phyloP scores from a whole-genome alignment of 2,888 invertebrate genomes.

The Leucophenga maculata region DNA sequence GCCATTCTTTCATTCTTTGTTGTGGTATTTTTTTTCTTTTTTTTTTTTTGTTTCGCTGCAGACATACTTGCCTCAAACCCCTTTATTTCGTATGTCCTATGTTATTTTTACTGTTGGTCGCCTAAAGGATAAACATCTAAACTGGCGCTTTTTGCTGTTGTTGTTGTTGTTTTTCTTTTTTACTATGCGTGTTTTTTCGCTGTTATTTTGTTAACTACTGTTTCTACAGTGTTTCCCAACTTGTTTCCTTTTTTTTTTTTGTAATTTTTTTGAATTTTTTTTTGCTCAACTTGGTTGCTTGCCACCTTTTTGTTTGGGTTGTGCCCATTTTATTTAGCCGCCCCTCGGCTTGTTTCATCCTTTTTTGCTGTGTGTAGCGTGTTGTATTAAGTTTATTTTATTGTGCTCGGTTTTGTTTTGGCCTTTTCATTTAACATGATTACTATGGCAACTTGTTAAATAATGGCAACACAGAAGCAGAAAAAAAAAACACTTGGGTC shows the following conservation, averaged over 20 bases:
- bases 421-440: conserved; percentile 12
- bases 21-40: conserved; percentile 23
- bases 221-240: conserved; percentile 1
- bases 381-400: background rate
- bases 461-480: conserved; percentile 48
- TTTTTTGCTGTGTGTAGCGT: background rate
- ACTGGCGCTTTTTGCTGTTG: conserved; percentile 26
- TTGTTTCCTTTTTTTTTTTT: no score
- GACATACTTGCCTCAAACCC: conserved; percentile 33
- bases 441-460: conserved; percentile 61
- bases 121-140: conserved; percentile 25
- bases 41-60: conserved; percentile 28
- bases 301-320: no score
- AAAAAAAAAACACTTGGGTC: background rate
- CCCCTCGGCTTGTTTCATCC: background rate
- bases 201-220: conserved; percentile 11
- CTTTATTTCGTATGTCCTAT: conserved; percentile 31
- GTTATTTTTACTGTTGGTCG: conserved; percentile 32
- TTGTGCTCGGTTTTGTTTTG: conserved; percentile 21
- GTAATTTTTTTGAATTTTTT: no score
- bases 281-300: background rate
- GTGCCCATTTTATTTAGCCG: background rate
- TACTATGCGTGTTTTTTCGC: conserved; percentile 30
- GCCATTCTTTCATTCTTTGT: background rate
- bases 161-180: conserved; percentile 25